These are phyloP conservation scores for Anguilla pacifica DNA, from an alignment of 2,797 vertebrate genomes.

Conservation along the genomic window DNA sequence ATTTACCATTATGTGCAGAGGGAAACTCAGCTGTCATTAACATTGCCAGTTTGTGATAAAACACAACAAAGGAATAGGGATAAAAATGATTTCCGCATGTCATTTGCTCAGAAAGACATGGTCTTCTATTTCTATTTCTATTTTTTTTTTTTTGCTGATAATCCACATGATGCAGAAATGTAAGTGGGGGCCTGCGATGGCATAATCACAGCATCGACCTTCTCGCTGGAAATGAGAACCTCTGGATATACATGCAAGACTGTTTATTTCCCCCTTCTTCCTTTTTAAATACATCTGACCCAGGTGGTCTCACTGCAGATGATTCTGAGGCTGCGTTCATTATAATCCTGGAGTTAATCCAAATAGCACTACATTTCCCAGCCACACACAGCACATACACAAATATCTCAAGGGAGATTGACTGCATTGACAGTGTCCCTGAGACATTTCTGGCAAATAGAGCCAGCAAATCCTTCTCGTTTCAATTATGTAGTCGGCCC, in stretches of 20 bases:
- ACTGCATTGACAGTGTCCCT: conserved; percentile 34
- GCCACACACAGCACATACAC: conserved; percentile 21
- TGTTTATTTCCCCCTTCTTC: conserved; percentile 6
- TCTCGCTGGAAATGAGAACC: not conserved
- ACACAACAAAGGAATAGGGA: not conserved
- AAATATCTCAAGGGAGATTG: conserved; percentile 35
- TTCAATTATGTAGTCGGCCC: not conserved
- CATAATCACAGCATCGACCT: conserved; percentile 6
- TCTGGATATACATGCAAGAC: conserved; percentile 15
- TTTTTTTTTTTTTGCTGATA: not conserved
- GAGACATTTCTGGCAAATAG: conserved; percentile 31
- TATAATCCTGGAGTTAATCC: conserved; percentile 56
- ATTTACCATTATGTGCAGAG: not conserved
- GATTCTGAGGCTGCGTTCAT: conserved; percentile 50
- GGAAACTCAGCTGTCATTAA: not conserved
- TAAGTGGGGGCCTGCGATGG: not conserved
- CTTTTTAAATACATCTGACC: conserved; percentile 41
- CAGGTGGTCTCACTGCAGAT: conserved; percentile 48
- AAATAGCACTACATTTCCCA: conserved; percentile 40
- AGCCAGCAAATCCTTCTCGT: not conserved
- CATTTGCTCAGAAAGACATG: not conserved
- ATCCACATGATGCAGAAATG: not conserved
- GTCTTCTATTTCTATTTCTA: not conserved
- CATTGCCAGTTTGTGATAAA: not conserved
- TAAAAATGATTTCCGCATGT: not conserved